Percentiles rank a stretch among this genome's conserved stretches.
Evolutionary conservation across 2,113 vertebrate species (phyloP).

Genomic region (Todiramphus chloris): DNA sequence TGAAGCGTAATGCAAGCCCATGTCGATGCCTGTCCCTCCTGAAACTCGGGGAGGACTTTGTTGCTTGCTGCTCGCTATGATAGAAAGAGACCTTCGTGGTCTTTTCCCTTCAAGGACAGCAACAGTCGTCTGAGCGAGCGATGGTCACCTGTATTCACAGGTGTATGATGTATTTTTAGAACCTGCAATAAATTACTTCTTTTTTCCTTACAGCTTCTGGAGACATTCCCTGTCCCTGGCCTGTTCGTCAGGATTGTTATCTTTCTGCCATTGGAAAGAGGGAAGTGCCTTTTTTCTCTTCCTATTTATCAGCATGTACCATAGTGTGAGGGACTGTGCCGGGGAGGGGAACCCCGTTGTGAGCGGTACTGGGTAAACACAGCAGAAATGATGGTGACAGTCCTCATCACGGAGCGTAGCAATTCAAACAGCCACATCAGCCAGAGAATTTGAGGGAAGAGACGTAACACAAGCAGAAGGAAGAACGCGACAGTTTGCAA

Average conservation of each 20-base stretch:
- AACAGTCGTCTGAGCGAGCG: background rate
- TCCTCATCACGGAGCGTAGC: background rate
- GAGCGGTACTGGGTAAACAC: background rate
- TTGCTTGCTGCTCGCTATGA: background rate
- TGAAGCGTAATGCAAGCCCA: background rate
- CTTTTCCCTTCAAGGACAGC: constrained; percentile 32
- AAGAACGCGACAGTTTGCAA: background rate
- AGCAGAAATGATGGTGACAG: constrained; percentile 1
- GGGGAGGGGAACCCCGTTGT: background rate
- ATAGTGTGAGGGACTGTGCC: background rate
- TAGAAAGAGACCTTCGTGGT: background rate
- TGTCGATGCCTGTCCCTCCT: fast-evolving
- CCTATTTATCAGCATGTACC: background rate
- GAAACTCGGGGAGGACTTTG: background rate
- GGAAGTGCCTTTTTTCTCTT: background rate
- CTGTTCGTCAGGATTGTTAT: constrained; percentile 5
- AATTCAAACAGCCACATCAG: constrained; percentile 5
- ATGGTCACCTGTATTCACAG: constrained; percentile 60
- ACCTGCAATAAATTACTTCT: constrained; percentile 41
- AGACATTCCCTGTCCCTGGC: constrained; percentile 9
- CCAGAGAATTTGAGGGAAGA: background rate
- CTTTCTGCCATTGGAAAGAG: background rate
- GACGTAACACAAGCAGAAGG: background rate
- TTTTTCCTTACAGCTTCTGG: constrained; percentile 28
- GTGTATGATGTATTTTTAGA: constrained; percentile 27